A percentile compares a stretch with the other conserved stretches of the same genome.
Conservation (phyloP, 2,888 invertebrate species). For the Xanthorhoe designata region DNA sequence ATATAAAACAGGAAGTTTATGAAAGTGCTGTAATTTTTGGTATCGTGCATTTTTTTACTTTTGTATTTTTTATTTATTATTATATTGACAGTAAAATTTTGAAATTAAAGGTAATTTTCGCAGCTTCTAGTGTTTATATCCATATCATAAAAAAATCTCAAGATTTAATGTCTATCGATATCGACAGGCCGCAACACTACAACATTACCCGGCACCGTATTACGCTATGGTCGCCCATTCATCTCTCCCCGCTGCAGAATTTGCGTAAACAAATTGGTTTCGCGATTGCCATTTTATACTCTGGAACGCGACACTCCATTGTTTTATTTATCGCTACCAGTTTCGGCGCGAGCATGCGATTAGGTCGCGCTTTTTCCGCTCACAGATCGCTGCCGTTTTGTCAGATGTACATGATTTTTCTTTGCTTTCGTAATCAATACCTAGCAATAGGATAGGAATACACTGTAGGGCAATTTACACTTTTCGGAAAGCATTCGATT, state of each 20-base stretch:
- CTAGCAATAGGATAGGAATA: constrained; percentile 1
- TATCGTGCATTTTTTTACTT: too few species aligned
- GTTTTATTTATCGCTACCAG: constrained; percentile 84
- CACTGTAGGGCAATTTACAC: background rate
- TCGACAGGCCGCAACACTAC: constrained; percentile 54
- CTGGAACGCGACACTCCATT: constrained; percentile 82
- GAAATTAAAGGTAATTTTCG: background rate
- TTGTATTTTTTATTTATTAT: too few species aligned
- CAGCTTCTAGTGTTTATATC: background rate
- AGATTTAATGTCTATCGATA: constrained; percentile 32
- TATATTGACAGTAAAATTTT: too few species aligned
- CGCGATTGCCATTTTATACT: constrained; percentile 86
- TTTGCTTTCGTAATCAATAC: constrained; percentile 27
- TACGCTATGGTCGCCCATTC: constrained; percentile 84
- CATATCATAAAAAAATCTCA: background rate
- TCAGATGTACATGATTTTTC: constrained; percentile 69
- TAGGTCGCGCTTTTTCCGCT: constrained; percentile 83
- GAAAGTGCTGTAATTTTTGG: too few species aligned
- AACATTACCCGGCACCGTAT: constrained; percentile 76
- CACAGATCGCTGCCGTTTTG: constrained; percentile 76
- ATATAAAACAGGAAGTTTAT: too few species aligned
- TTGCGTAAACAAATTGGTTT: constrained; percentile 86
- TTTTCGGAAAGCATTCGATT: too few species aligned
- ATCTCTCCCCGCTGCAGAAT: constrained; percentile 84
- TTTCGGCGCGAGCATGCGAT: constrained; percentile 81